Conservation (phyloP, 2,113 vertebrate species). For the Arizona elegans region DNA sequence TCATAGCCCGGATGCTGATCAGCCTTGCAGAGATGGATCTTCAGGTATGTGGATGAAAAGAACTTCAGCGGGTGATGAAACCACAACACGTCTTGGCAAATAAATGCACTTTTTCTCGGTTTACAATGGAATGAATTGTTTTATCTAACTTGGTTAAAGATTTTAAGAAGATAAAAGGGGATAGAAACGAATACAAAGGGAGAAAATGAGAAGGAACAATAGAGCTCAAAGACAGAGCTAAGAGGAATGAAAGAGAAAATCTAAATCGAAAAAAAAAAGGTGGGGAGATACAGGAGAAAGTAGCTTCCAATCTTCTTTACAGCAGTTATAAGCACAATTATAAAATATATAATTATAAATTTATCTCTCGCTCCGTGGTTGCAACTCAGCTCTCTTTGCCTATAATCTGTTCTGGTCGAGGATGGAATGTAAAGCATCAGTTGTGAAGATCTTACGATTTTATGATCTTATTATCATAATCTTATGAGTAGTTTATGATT, state of each 20-base stretch:
- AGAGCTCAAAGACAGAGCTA: not conserved
- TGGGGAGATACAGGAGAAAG: not conserved
- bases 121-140: not conserved
- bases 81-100: no score
- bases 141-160: not conserved
- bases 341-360: not conserved
- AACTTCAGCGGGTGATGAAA: not conserved
- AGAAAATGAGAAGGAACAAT: not conserved
- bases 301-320: not conserved
- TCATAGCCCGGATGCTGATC: conserved; percentile 96
- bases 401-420: not conserved
- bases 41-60: conserved; percentile 75
- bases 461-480: not conserved
- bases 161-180: not conserved
- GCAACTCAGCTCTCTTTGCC: not conserved
- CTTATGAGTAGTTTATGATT: not conserved
- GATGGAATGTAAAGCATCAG: not conserved
- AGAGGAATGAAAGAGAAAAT: not conserved
- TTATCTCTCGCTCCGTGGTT: not conserved
- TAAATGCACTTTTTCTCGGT: not conserved
- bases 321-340: not conserved
- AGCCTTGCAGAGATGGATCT: conserved; percentile 95
- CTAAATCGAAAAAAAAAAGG: not conserved
- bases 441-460: not conserved
- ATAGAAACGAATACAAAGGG: not conserved